Conservation (phyloP, 2,888 invertebrate species). For the Ichneumon xanthorius region DNA sequence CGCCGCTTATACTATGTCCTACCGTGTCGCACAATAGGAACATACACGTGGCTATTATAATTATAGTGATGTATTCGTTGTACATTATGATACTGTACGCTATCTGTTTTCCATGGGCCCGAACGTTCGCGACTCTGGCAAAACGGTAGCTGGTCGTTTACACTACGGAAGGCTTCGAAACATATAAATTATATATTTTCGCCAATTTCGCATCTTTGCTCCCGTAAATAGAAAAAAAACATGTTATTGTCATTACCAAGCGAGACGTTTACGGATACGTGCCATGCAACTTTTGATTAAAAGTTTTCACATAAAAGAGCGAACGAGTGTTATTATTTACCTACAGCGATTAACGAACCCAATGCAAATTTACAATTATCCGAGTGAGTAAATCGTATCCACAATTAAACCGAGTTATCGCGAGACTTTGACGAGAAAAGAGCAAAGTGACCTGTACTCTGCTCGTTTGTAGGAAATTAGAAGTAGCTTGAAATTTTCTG, state of each 20-base stretch:
- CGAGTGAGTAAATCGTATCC: constrained; percentile 16
- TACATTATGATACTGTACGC: not conserved
- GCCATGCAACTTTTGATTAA: not conserved
- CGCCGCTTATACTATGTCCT: too few relatives aligned
- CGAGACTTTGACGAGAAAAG: not conserved
- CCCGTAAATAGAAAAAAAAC: not conserved
- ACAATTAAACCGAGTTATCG: constrained; percentile 38
- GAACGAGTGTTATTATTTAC: not conserved
- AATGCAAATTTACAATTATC: constrained; percentile 35
- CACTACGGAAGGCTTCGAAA: constrained; percentile 4
- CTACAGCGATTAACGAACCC: constrained; percentile 22
- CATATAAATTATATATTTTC: constrained; percentile 14
- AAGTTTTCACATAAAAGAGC: not conserved
- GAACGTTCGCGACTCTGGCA: not conserved
- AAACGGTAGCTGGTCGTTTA: constrained; percentile 17
- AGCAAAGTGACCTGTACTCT: not conserved
- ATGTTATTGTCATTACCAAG: not conserved
- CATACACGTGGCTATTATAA: not conserved
- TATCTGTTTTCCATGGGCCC: not conserved
- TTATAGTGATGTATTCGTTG: not conserved
- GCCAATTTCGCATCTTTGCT: constrained; percentile 20
- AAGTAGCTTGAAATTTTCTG: not conserved
- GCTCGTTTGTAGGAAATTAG: not conserved
- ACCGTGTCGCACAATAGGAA: not conserved
- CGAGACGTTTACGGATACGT: constrained; percentile 8